These are phyloP conservation scores for Zapus hudsonius DNA, from an alignment of 2,113 vertebrate genomes.

Conservation along the genomic window DNA sequence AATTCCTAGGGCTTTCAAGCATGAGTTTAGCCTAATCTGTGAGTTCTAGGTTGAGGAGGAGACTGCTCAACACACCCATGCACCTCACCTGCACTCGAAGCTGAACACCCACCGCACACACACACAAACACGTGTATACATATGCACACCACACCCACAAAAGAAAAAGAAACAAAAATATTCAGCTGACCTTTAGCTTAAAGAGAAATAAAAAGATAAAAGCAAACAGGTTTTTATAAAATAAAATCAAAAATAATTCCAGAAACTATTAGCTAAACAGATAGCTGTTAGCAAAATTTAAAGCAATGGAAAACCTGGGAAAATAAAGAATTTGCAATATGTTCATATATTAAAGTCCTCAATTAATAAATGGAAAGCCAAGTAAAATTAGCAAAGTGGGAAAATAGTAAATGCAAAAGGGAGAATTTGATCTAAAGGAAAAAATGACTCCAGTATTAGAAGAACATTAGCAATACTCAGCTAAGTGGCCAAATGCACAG, in stretches of 20 bases:
- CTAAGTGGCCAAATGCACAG: background rate
- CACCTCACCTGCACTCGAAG: too few relatives aligned
- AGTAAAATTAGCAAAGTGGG: background rate
- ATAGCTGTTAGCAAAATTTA: background rate
- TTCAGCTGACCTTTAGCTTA: background rate
- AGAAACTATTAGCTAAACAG: background rate
- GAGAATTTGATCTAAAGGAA: background rate
- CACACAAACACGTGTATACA: too few relatives aligned
- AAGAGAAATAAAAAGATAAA: background rate
- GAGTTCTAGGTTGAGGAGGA: too few relatives aligned
- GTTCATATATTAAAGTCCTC: too few relatives aligned
- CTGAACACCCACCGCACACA: too few relatives aligned
- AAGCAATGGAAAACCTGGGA: background rate
- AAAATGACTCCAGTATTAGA: background rate
- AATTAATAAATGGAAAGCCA: background rate
- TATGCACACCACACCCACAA: too few relatives aligned
- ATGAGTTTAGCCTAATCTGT: too few relatives aligned
- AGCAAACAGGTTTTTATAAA: background rate
- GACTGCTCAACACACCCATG: too few relatives aligned
- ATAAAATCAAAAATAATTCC: background rate
- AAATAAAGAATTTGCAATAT: too few relatives aligned
- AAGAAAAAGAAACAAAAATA: too few relatives aligned
- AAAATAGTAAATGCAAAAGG: background rate
- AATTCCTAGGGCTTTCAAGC: too few relatives aligned
- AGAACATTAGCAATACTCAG: background rate